Conservation (phyloP, 2,797 vertebrate species). For the Microchirus variegatus region DNA sequence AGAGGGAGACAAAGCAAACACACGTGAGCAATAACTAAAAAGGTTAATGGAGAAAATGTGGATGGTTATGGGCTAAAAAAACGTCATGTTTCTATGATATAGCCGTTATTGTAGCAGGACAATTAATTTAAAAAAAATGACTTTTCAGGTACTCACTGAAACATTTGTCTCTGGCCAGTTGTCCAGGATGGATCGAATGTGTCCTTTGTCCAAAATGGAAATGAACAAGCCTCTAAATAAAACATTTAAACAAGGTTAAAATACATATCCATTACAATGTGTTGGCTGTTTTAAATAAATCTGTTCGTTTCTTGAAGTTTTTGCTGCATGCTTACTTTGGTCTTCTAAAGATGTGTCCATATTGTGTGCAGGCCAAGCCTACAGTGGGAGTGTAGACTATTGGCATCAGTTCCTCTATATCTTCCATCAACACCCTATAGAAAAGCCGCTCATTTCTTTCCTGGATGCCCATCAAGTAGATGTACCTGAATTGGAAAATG, state of each 20-base stretch:
- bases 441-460: slow-evolving; percentile 96
- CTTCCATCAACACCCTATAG: slow-evolving; percentile 93
- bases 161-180: slow-evolving; percentile 97
- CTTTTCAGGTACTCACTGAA: slow-evolving; percentile 80
- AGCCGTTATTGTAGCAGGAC: no score
- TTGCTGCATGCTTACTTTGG: slow-evolving; percentile 87
- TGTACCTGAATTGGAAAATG: slow-evolving; percentile 82
- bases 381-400: slow-evolving; percentile 99
- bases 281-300: neutral
- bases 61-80: neutral
- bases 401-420: slow-evolving; percentile 94
- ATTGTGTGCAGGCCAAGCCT: slow-evolving; percentile 94
- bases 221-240: slow-evolving; percentile 90
- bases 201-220: slow-evolving; percentile 94
- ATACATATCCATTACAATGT: no score
- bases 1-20: neutral
- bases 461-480: slow-evolving; percentile 98
- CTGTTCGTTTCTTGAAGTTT: neutral
- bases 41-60: neutral
- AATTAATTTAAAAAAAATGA: neutral
- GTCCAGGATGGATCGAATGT: slow-evolving; percentile 92
- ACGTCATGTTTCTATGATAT: no score
- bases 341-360: slow-evolving; percentile 96
- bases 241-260: no score
- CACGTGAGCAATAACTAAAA: neutral